phyloP scores from a whole-genome alignment of 2,113 vertebrate genomes.

The Cavia aperea region DNA sequence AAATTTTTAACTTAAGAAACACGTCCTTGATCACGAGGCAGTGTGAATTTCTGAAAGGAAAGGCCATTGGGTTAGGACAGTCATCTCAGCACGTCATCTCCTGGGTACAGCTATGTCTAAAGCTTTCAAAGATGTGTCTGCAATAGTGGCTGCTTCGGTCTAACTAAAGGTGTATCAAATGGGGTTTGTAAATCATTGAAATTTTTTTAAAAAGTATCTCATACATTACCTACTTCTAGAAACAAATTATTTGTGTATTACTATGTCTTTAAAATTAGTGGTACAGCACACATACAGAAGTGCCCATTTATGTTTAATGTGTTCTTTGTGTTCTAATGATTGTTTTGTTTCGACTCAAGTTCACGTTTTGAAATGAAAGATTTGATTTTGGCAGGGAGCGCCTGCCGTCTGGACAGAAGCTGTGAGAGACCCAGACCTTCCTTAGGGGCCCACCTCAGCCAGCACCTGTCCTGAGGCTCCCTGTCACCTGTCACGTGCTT shows the following conservation, averaged over 20 bases:
- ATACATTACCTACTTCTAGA: background rate
- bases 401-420: background rate
- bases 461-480: background rate
- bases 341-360: background rate
- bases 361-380: background rate
- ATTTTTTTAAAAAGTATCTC: background rate
- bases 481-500: background rate
- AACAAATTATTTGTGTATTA: background rate
- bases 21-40: background rate
- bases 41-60: background rate
- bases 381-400: background rate
- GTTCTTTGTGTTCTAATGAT: background rate
- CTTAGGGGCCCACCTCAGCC: background rate
- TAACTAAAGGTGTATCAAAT: background rate
- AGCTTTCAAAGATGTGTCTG: background rate
- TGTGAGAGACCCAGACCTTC: background rate
- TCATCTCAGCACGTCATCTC: background rate
- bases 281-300: background rate
- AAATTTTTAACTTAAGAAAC: slow-evolving; percentile 23
- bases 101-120: background rate
- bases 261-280: background rate
- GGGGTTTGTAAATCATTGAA: background rate
- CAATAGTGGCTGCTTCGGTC: background rate
- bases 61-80: background rate
- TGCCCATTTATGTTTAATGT: background rate